These are phyloP conservation scores for Amiota mariae DNA, from an alignment of 2,888 invertebrate genomes.

Conservation along the genomic window DNA sequence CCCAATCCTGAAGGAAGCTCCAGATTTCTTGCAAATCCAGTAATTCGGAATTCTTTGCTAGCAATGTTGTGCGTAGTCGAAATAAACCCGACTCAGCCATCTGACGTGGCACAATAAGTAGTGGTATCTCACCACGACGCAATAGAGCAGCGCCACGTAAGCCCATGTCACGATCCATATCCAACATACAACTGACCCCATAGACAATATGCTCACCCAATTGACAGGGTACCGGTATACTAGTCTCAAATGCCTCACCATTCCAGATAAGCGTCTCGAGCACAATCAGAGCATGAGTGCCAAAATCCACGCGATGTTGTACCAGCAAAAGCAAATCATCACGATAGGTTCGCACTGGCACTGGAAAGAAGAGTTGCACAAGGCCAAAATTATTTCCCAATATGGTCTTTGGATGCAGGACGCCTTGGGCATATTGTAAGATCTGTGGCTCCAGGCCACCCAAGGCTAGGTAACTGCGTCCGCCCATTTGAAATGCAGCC, in stretches of 20 bases:
- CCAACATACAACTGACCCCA: constrained; percentile 70
- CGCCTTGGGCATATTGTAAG: constrained; percentile 67
- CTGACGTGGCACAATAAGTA: constrained; percentile 68
- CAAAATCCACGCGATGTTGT: constrained; percentile 72
- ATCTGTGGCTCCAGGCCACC: constrained; percentile 69
- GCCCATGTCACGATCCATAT: constrained; percentile 65
- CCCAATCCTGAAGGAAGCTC: constrained; percentile 60
- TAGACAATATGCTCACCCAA: constrained; percentile 53
- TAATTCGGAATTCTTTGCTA: constrained; percentile 65
- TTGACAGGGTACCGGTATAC: constrained; percentile 66
- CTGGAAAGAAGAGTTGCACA: constrained; percentile 69
- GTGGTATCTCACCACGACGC: constrained; percentile 56
- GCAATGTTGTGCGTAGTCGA: constrained; percentile 62
- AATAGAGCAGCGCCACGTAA: constrained; percentile 65
- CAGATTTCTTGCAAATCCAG: constrained; percentile 66
- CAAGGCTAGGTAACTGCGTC: constrained; percentile 70
- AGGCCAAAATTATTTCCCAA: constrained; percentile 69
- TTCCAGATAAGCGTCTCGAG: constrained; percentile 73
- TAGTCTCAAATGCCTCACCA: constrained; percentile 70
- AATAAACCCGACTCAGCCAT: constrained; percentile 69
- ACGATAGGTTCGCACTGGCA: constrained; percentile 70
- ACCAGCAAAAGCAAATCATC: constrained; percentile 73
- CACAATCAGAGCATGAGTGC: constrained; percentile 66
- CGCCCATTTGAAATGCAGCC: constrained; percentile 71
- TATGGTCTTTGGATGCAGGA: constrained; percentile 67